Percentiles rank a stretch among this genome's conserved stretches.
Conservation (phyloP, 2,797 vertebrate species). For the Amblyopsis hoosieri region DNA sequence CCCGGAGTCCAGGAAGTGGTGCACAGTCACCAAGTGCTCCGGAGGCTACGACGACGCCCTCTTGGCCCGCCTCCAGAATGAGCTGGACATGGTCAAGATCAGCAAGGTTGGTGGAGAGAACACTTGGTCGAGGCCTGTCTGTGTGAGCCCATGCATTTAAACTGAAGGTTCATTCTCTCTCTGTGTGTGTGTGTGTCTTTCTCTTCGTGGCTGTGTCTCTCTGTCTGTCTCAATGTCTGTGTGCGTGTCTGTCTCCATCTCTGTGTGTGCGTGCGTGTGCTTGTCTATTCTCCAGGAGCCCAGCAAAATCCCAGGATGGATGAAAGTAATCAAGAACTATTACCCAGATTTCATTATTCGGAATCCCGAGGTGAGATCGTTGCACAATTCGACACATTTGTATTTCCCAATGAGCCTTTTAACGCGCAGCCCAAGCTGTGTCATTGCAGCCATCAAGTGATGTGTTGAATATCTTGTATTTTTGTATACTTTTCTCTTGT, state of each 20-base stretch:
- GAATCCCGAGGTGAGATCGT: slow-evolving; percentile 87
- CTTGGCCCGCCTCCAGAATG: slow-evolving; percentile 90
- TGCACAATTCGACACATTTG: slow-evolving; percentile 2
- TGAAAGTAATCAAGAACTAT: slow-evolving; percentile 98
- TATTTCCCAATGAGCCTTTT: slow-evolving; percentile 7
- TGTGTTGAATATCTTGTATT: too few species aligned
- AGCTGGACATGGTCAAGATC: slow-evolving; percentile 96
- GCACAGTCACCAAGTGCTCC: slow-evolving; percentile 96
- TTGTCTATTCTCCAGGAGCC: slow-evolving; percentile 83
- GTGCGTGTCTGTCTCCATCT: too few species aligned
- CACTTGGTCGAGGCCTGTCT: slow-evolving; percentile 7
- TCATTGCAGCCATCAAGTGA: background rate
- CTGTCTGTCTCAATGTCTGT: slow-evolving; percentile 3
- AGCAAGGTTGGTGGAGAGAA: slow-evolving; percentile 84
- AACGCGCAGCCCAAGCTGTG: background rate
- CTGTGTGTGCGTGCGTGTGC: slow-evolving; percentile 31
- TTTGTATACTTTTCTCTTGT: too few species aligned
- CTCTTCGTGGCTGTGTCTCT: too few species aligned
- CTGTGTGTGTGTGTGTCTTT: slow-evolving; percentile 10
- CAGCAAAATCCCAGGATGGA: slow-evolving; percentile 92
- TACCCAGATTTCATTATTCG: slow-evolving; percentile 96
- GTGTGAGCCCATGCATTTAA: slow-evolving; percentile 19
- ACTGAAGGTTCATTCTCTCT: slow-evolving; percentile 1
- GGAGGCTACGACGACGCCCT: slow-evolving; percentile 95
- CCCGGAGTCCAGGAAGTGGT: slow-evolving; percentile 91